A percentile compares a stretch with the other conserved stretches of the same genome.
phyloP scores from a whole-genome alignment of 2,888 invertebrate species.

The Polydrusus tereticollis region DNA sequence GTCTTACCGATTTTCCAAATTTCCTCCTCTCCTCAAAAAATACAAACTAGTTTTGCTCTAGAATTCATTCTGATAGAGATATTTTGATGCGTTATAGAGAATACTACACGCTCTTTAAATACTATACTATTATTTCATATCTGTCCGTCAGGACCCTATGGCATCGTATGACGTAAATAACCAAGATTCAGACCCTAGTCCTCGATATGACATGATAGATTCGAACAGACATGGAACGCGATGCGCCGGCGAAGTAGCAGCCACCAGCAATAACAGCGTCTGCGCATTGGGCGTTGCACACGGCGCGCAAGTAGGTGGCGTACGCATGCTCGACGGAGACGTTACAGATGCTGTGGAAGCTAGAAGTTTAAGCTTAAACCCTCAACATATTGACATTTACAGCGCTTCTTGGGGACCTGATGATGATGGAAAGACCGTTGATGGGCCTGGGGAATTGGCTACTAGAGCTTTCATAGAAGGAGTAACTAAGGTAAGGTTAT shows the following conservation, averaged over 20 bases:
- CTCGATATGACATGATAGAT: slow-evolving; percentile 96
- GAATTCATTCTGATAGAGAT: too few relatives aligned
- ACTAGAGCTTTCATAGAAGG: slow-evolving; percentile 96
- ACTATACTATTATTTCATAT: not conserved
- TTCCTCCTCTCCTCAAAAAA: too few relatives aligned
- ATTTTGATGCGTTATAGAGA: too few relatives aligned
- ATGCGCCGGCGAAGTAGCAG: slow-evolving; percentile 98
- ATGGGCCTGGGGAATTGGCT: slow-evolving; percentile 96
- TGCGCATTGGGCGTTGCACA: slow-evolving; percentile 98
- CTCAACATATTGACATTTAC: slow-evolving; percentile 98
- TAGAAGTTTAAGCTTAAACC: slow-evolving; percentile 91
- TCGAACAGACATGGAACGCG: slow-evolving; percentile 96
- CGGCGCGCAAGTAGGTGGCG: slow-evolving; percentile 91
- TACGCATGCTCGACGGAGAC: slow-evolving; percentile 98
- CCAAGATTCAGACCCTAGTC: slow-evolving; percentile 96
- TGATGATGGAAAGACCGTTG: slow-evolving; percentile 98
- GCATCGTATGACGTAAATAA: slow-evolving; percentile 98
- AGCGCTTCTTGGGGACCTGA: slow-evolving; percentile 99
- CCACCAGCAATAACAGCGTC: slow-evolving; percentile 94
- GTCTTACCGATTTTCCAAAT: too few relatives aligned
- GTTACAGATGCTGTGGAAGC: slow-evolving; percentile 99
- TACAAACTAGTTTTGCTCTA: too few relatives aligned
- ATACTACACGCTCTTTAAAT: not conserved
- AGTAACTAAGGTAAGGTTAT: slow-evolving; percentile 81
- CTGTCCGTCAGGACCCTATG: slow-evolving; percentile 83